Percentiles rank a stretch among this genome's conserved stretches.
These are phyloP conservation scores for Miltochrista miniata DNA, from an alignment of 2,888 invertebrate genomes.

Conservation along the genomic window DNA sequence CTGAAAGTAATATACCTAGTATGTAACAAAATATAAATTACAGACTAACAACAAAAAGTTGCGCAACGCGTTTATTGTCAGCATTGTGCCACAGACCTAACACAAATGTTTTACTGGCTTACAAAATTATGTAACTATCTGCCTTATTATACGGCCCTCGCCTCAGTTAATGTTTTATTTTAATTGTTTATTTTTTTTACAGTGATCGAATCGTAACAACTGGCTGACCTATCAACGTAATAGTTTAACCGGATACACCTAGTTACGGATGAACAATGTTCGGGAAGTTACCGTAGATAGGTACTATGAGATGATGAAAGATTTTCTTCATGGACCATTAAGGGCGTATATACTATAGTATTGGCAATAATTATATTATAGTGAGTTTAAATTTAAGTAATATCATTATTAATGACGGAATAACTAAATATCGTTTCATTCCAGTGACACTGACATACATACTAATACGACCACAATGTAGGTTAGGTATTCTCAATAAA, in stretches of 20 bases:
- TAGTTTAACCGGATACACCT: slow-evolving; percentile 2
- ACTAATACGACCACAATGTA: too few relatives aligned
- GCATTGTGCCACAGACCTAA: slow-evolving; percentile 8
- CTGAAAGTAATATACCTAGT: background rate
- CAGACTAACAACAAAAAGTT: background rate
- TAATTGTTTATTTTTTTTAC: slow-evolving; percentile 19
- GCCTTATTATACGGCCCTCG: slow-evolving; percentile 29
- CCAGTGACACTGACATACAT: too few relatives aligned
- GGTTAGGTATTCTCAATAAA: too few relatives aligned
- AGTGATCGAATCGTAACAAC: slow-evolving; percentile 4
- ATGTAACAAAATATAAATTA: background rate
- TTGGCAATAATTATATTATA: too few relatives aligned
- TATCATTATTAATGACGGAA: background rate
- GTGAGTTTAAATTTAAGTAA: too few relatives aligned
- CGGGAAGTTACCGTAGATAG: background rate
- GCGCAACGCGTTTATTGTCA: background rate
- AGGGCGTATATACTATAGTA: too few relatives aligned
- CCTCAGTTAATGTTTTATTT: slow-evolving; percentile 19
- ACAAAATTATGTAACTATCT: slow-evolving; percentile 10
- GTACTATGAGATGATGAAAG: background rate
- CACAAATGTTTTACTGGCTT: slow-evolving; percentile 6
- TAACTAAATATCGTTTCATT: too few relatives aligned
- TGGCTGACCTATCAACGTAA: too few relatives aligned
- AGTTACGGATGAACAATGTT: slow-evolving; percentile 1
- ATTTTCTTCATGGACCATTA: background rate